These are phyloP conservation scores for Anguilla japonica DNA, from an alignment of 2,113 vertebrate genomes.

Conservation along the genomic window DNA sequence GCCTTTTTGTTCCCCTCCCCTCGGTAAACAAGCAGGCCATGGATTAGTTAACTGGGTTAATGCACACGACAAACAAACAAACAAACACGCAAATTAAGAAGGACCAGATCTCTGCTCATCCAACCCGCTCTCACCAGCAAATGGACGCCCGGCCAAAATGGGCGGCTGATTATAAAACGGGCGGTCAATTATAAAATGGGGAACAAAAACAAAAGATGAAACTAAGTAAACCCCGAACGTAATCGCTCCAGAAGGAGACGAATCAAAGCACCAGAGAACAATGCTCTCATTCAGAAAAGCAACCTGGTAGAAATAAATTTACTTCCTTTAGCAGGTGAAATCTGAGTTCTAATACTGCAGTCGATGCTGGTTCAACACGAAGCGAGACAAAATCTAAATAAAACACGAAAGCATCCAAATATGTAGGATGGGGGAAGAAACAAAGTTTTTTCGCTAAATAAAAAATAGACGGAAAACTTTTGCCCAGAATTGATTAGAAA, in stretches of 20 bases:
- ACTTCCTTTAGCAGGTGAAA: conserved; percentile 1
- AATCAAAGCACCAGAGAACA: background rate
- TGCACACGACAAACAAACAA: conserved; percentile 47
- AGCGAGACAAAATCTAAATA: background rate
- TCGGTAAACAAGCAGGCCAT: conserved; percentile 71
- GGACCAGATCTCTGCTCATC: background rate
- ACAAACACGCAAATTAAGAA: conserved; percentile 67
- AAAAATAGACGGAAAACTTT: background rate
- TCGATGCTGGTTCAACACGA: background rate
- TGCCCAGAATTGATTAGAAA: conserved; percentile 5
- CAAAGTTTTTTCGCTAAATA: background rate
- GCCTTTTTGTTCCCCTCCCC: conserved; percentile 53
- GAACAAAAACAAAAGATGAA: background rate
- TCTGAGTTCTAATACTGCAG: background rate
- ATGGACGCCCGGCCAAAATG: background rate
- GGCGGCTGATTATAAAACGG: background rate
- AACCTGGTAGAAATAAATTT: background rate
- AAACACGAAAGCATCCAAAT: background rate
- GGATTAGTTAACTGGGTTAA: conserved; percentile 76
- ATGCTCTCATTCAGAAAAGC: background rate
- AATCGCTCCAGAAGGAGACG: background rate
- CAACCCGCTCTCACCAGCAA: background rate
- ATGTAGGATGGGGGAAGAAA: background rate
- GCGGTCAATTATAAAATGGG: background rate
- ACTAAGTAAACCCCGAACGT: background rate